Percentiles rank a stretch among this genome's conserved stretches.
Evolutionary conservation across 1,140 invertebrate species (phyloP).

Genomic region (Drosophila oshimai): DNA sequence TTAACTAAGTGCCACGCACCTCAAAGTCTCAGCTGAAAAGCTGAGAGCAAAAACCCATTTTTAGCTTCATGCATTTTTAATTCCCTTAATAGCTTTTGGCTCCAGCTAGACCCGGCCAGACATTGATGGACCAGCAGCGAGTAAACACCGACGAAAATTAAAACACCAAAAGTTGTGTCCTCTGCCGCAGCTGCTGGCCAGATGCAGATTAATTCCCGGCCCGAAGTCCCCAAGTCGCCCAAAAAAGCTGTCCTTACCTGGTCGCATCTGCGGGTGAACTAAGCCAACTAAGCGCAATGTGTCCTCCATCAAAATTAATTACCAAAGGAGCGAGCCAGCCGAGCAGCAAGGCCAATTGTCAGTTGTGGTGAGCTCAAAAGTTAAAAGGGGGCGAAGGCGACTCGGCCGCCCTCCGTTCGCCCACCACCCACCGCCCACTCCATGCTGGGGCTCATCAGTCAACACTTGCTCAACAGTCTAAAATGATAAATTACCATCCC

Average conservation of each 20-base stretch:
- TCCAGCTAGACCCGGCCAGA: conserved; percentile 44
- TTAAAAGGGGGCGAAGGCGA: conserved; percentile 70
- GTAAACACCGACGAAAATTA: conserved; percentile 46
- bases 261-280: conserved; percentile 46
- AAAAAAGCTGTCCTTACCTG: conserved; percentile 66
- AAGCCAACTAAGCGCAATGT: conserved; percentile 70
- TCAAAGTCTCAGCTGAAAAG: conserved; percentile 7
- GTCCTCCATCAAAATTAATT: conserved; percentile 82
- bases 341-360: conserved; percentile 67
- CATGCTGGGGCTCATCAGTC: conserved; percentile 48
- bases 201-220: conserved; percentile 59
- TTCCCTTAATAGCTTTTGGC: conserved; percentile 80
- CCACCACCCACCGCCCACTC: not conserved
- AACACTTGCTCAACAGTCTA: conserved; percentile 55
- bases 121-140: conserved; percentile 72
- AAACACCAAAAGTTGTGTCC: conserved; percentile 54
- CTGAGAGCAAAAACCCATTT: conserved; percentile 45
- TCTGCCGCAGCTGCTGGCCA: conserved; percentile 41
- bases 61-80: conserved; percentile 80
- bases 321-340: conserved; percentile 57
- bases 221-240: conserved; percentile 44
- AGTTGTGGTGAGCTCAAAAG: conserved; percentile 58
- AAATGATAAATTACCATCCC: conserved; percentile 67
- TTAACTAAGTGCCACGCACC: conserved; percentile 65
- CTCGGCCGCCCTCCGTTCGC: conserved; percentile 16